Evolutionary conservation across 1,140 invertebrate genomes (phyloP).

Genomic region (Plodia interpunctella): DNA sequence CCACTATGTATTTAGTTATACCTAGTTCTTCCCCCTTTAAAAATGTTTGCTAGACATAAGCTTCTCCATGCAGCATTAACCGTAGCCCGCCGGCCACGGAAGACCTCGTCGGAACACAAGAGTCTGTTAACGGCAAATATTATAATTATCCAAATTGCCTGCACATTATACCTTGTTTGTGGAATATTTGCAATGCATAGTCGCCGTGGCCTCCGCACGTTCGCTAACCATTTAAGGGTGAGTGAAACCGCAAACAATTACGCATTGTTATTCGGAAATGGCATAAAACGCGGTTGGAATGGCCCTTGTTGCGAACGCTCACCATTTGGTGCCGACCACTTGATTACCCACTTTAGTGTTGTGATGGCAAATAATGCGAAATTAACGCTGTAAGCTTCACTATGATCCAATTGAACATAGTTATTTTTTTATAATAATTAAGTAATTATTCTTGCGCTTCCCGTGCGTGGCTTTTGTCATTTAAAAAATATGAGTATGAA

Average conservation of each 20-base stretch:
- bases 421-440: too few species aligned
- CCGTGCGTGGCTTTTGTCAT: too few species aligned
- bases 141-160: conserved; percentile 50
- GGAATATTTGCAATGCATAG: conserved; percentile 43
- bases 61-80: not conserved
- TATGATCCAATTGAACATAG: too few species aligned
- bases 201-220: conserved; percentile 36
- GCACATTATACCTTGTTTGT: conserved; percentile 44
- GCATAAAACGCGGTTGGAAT: conserved; percentile 27
- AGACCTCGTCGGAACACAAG: conserved; percentile 36
- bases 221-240: conserved; percentile 56
- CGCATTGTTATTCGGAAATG: conserved; percentile 34
- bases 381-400: not conserved
- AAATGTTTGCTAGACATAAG: too few species aligned
- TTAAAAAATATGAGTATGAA: too few species aligned
- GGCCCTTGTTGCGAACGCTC: conserved; percentile 24
- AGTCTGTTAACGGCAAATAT: conserved; percentile 42
- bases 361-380: conserved; percentile 1
- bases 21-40: too few species aligned
- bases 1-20: too few species aligned
- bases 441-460: too few species aligned
- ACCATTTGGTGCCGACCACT: conserved; percentile 36
- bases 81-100: conserved; percentile 32
- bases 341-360: not conserved
- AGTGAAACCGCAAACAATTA: conserved; percentile 58